Percentiles rank a stretch among this genome's conserved stretches.
Evolutionary conservation across 1,140 invertebrate genomes (phyloP).

Genomic region (Drosophila grimshawi): DNA sequence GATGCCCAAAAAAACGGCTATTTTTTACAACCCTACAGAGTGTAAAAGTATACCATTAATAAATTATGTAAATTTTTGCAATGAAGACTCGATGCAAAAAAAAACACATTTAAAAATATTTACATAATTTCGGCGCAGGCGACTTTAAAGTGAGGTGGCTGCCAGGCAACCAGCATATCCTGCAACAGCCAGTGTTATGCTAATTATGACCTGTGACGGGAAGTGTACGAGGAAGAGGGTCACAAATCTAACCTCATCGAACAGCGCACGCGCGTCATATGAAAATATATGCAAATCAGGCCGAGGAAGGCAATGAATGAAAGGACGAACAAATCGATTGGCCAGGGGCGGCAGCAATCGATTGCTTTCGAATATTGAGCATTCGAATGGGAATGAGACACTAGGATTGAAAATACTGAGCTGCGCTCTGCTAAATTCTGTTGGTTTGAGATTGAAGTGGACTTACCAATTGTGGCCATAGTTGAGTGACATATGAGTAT

Average conservation of each 20-base stretch:
- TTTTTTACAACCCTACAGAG: slow-evolving; percentile 51
- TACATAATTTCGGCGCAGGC: slow-evolving; percentile 81
- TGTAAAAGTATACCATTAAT: slow-evolving; percentile 37
- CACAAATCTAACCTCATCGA: not conserved
- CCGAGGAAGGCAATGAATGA: not conserved
- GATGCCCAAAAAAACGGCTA: slow-evolving; percentile 54
- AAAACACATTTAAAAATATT: slow-evolving; percentile 80
- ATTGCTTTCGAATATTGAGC: slow-evolving; percentile 40
- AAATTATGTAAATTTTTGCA: slow-evolving; percentile 73
- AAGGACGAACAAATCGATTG: slow-evolving; percentile 59
- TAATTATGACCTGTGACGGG: slow-evolving; percentile 72
- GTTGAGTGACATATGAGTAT: slow-evolving; percentile 74
- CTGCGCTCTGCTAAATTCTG: not conserved
- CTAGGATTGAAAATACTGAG: not conserved
- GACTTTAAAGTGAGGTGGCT: slow-evolving; percentile 51
- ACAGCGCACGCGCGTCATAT: slow-evolving; percentile 65
- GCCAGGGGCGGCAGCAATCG: slow-evolving; percentile 31
- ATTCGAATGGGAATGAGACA: not conserved
- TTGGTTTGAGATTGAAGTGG: slow-evolving; percentile 65
- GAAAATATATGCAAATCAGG: slow-evolving; percentile 74
- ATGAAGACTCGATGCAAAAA: slow-evolving; percentile 57
- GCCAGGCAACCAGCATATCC: slow-evolving; percentile 22
- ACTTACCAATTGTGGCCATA: slow-evolving; percentile 79
- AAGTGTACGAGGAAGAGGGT: slow-evolving; percentile 37
- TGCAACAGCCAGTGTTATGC: slow-evolving; percentile 71